A percentile compares a stretch with the other conserved stretches of the same genome.
Evolutionary conservation across 2,888 invertebrate species (phyloP).

Genomic region (Amaurobius ferox): DNA sequence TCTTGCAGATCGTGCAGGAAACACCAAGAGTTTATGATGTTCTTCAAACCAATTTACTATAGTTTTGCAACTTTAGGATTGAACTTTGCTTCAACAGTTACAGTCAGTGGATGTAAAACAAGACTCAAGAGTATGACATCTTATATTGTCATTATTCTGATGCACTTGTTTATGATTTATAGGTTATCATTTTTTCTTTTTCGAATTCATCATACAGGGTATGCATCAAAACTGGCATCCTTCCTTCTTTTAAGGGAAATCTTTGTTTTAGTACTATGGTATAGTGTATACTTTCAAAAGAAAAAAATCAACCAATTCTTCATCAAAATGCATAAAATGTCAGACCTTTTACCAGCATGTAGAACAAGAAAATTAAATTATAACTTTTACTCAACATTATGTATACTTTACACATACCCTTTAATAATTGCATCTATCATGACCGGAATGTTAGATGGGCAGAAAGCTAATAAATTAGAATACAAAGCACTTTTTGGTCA

Average conservation of each 20-base stretch:
- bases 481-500: slow-evolving; percentile 18
- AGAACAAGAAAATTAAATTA: background rate
- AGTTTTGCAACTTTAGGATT: background rate
- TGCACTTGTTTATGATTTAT: slow-evolving; percentile 30
- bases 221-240: slow-evolving; percentile 6
- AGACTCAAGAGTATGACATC: background rate
- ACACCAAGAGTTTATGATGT: background rate
- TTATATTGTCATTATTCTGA: slow-evolving; percentile 1
- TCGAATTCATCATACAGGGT: background rate
- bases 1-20: background rate
- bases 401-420: slow-evolving; percentile 1
- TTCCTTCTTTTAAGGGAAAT: slow-evolving; percentile 13
- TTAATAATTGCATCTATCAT: background rate
- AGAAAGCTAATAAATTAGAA: slow-evolving; percentile 27
- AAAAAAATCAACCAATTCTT: slow-evolving; percentile 22
- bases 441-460: background rate
- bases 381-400: background rate
- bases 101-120: background rate
- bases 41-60: background rate
- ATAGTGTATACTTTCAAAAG: background rate
- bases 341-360: background rate
- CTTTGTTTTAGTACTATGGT: slow-evolving; percentile 24
- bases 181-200: slow-evolving; percentile 1
- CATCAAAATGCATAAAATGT: background rate
- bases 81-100: background rate